phyloP scores from a whole-genome alignment of 2,797 vertebrate species.

The Falco cherrug region DNA sequence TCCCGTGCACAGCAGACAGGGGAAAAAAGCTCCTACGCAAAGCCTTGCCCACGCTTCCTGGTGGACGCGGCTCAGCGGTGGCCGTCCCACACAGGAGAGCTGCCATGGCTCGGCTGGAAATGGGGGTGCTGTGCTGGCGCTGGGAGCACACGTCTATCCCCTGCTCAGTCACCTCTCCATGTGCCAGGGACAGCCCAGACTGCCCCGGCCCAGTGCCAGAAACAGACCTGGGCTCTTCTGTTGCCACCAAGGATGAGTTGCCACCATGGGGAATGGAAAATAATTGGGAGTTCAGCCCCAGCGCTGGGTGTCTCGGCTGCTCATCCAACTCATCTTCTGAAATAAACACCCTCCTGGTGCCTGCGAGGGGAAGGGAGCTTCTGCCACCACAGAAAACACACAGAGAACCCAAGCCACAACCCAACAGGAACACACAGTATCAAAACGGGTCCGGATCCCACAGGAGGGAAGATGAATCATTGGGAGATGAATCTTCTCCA shows the following conservation, averaged over 20 bases:
- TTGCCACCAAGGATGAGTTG: not conserved
- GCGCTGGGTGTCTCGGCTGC: not conserved
- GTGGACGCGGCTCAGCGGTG: not conserved
- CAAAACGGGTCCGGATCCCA: not conserved
- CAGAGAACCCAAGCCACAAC: not conserved
- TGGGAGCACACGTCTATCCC: not conserved
- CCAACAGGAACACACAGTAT: not conserved
- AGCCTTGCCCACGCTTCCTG: not conserved
- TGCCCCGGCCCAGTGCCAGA: not conserved
- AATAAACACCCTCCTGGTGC: constrained; percentile 19
- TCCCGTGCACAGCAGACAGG: not conserved
- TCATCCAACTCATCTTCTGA: not conserved
- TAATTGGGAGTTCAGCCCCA: not conserved
- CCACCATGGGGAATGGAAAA: not conserved
- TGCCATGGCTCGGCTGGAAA: not conserved
- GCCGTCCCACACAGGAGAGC: not conserved
- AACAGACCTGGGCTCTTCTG: not conserved
- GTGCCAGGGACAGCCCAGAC: not conserved
- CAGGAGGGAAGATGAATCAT: not conserved
- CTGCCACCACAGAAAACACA: not conserved
- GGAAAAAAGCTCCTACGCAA: not conserved
- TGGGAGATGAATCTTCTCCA: not conserved
- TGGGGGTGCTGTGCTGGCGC: no score
- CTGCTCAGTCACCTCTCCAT: not conserved
- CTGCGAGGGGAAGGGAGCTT: not conserved